Base-by-base conservation (phyloP, 1,140 invertebrate species). In the Glomeris maerens region DNA sequence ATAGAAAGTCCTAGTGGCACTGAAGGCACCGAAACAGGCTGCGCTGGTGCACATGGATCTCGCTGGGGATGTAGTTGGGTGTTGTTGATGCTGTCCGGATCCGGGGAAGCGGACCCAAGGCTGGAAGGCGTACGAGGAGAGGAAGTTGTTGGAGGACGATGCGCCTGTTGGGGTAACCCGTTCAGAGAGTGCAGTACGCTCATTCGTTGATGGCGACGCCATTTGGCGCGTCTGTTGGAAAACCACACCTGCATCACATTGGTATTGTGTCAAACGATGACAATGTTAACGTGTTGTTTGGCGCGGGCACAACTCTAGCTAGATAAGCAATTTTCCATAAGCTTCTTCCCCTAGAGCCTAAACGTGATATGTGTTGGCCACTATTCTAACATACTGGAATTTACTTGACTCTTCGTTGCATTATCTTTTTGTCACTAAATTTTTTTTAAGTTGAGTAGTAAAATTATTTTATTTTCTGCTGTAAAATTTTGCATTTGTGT, bases 171-270 rank as follows among this genome's bases (percentile, higher is more conserved):
- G 46, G 55, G 52, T 26, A 49, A 49, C 27, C 59, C 65, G 81
- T 55, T 56, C 40, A 66, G 66, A 20, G 67, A 82, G 68, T 87
- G 87, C 67, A 90, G 77, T 58, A 88, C 77, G 70, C 84, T 90
- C 83, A 92, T 90, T 63, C 88, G 81, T 68, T 92, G 88, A 69
- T 92, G 88, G 60, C 89, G 82, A 68, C 89, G 80, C 88, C 87
- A 92, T 77, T 93, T 93, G 71, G 89, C 89, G 74, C 89, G 83
- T 84, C 89, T 88, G 81, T 93, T 92, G 77, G 87, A 92, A 86
- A 93, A 92, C 89, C 89, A 93, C 80, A 93, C 87, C 89, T 92
- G 78, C 57, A 52, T 57, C 53, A 55, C 55, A 57, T 49, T n/a
- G 41, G 25, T 38, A 52, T n/a, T n/a, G n/a, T n/a, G n/a, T n/a